Evolutionary conservation across 2,888 invertebrate genomes (phyloP), one percentile per base, ranked within the genome.

Genomic region (Eutolmus rufibarbis): DNA sequence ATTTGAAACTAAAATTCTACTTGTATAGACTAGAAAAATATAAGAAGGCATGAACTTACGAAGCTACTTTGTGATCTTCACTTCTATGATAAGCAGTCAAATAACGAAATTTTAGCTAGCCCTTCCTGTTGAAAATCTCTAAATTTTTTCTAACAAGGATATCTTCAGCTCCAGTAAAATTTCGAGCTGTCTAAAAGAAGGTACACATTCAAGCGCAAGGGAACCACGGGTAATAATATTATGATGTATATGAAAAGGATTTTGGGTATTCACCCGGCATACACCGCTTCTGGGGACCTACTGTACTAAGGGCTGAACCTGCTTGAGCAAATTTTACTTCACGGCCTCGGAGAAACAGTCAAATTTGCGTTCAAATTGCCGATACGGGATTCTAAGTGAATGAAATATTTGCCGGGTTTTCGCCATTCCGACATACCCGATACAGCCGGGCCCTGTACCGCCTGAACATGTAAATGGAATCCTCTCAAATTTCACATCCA

Each of bases 361-460:
- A 86, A 86, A 86, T 86, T 86, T 86, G 86, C 86, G 86, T 86
- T 86, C 86, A 86, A 86, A 86, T 86, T 86, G 86, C 86, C 76
- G 86, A 86, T 86, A 86, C 76, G 76, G 86, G 86, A 86, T 76
- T 86, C 86, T 86, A 86, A 86, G 86, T 86, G 86, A 86, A 86
- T 86, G 86, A 86, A 86, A 86, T 86, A 86, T 86, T 86, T 86
- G 74, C 76, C 76, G 51, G 74, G 86, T 86, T 86, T 86, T 74
- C 76, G 84, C 84, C 37, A 84, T 84, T 84, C 23, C 40, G 23
- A 66, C 28, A 23, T 74, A 84, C 84, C 37, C 81, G 66, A 28
- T 40, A 84, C 74, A 82, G 84, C 1, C 81, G 81, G 81, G 81
- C 12, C 23, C 28, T 23, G 2, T 23, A 34, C 56, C 28, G n/a